Evolutionary conservation across 2,797 vertebrate species (phyloP).

Genomic region (Notolabrus celidotus): DNA sequence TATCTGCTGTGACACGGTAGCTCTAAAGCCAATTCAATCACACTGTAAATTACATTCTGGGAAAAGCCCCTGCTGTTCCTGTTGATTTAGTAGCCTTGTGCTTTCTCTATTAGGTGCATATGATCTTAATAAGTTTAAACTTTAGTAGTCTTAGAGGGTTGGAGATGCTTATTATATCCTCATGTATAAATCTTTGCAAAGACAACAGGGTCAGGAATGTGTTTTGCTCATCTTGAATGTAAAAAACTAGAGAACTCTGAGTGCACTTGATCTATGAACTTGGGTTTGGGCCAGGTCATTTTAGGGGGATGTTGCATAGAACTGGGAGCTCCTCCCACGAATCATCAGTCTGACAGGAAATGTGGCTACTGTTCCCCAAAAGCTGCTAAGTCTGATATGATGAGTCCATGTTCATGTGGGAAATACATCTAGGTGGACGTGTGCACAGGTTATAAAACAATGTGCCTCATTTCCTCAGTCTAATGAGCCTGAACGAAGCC

Average conservation of each 20-base stretch:
- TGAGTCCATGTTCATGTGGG: conserved; percentile 59
- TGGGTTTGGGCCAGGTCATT: background rate
- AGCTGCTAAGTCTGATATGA: conserved; percentile 38
- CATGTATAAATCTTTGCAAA: conserved; percentile 22
- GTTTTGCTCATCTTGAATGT: background rate
- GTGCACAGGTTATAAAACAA: conserved; percentile 43
- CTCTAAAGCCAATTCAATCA: conserved; percentile 60
- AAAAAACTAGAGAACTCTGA: too few relatives aligned
- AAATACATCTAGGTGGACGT: conserved; percentile 58
- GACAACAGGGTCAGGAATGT: conserved; percentile 9
- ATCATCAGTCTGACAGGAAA: conserved; percentile 31
- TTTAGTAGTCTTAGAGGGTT: background rate
- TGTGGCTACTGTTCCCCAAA: conserved; percentile 33
- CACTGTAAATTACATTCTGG: conserved; percentile 49
- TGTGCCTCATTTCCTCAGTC: conserved; percentile 55
- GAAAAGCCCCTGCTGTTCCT: conserved; percentile 28
- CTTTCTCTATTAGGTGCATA: conserved; percentile 53
- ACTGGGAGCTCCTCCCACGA: background rate
- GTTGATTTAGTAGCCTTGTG: conserved; percentile 15
- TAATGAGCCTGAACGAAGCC: conserved; percentile 11
- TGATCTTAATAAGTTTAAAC: conserved; percentile 58
- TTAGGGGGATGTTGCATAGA: background rate
- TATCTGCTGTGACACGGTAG: conserved; percentile 45
- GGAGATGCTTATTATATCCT: conserved; percentile 1
- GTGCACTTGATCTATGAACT: too few relatives aligned